Evolutionary conservation across 1,140 invertebrate species (phyloP), one percentile per base, ranked within the genome.

Genomic region (Goniozus legneri): DNA sequence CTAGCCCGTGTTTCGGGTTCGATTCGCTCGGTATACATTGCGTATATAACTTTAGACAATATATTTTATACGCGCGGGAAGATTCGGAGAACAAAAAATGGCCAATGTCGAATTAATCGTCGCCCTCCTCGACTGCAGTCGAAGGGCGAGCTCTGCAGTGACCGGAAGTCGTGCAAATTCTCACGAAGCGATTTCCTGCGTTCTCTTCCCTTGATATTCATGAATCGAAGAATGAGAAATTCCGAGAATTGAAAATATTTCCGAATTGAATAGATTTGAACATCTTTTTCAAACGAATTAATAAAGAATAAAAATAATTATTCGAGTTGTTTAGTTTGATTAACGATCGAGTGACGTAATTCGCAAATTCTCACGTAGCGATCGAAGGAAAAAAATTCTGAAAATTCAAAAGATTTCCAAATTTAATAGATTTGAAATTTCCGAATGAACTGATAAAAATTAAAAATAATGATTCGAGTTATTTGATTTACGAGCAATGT

Each of bases 131-230:
- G 8, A 15, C 22, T 14, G 3, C 14, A n/a, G 15, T n/a, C 6
- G 38, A 4, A 22, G 16, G 30, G 44, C 54, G 42, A 37, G 38
- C 32, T 33, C 32, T 21, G 34, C 34, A 50, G 48, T 52, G 57
- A 65, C 60, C 56, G 62, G 62, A 65, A 65, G 58, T 56, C 51
- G 52, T 52, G 58, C 58, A 55, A 64, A 61, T 65, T 65, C 62
- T 58, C 62, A 65, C 60, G 60, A 52, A 56, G 43, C 48, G 74
- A 69, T 66, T 69, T 76, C 75, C 75, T 71, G 66, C 67, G 40
- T 57, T 54, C 54, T 35, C 8, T 6, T 8, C 16, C 24, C 4
- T 4, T 10, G 24, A n/a, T n/a, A n/a, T n/a, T n/a, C n/a, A n/a
- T n/a, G n/a, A n/a, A n/a, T n/a, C n/a, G n/a, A n/a, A n/a, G n/a